Percentiles rank a stretch among this genome's conserved stretches.
phyloP scores from a whole-genome alignment of 1,140 invertebrate species.

The Drosophila chauvacae region DNA sequence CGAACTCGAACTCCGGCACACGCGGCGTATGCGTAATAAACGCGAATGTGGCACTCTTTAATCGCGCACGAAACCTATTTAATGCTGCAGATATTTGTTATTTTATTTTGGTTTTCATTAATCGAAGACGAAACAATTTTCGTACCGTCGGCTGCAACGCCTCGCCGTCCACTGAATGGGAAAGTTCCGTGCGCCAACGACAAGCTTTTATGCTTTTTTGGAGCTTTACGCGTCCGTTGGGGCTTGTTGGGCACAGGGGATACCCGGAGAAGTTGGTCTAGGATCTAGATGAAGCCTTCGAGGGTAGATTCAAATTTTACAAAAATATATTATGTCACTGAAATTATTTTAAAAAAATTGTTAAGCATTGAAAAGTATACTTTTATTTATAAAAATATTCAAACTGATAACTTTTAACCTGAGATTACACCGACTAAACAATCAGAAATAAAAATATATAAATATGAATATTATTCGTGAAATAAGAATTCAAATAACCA shows the following conservation, averaged over 20 bases:
- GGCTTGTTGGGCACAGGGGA: constrained; percentile 3
- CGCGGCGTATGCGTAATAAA: constrained; percentile 53
- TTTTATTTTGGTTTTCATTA: constrained; percentile 20
- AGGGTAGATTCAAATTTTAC: neutral
- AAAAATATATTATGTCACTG: neutral
- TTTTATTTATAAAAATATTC: neutral
- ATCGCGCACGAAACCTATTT: constrained; percentile 10
- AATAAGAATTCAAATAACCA: neutral
- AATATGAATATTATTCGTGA: too few species aligned
- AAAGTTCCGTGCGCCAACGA: constrained; percentile 2
- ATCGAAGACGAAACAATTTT: constrained; percentile 24
- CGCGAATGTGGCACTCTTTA: constrained; percentile 3
- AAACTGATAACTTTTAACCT: constrained; percentile 1
- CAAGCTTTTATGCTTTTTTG: constrained; percentile 48
- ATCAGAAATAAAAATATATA: neutral
- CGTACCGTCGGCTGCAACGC: constrained; percentile 42
- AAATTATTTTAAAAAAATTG: neutral
- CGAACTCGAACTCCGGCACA: constrained; percentile 21
- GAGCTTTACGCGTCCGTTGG: constrained; percentile 11
- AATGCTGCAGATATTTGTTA: constrained; percentile 31
- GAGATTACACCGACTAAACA: neutral
- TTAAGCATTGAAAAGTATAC: neutral
- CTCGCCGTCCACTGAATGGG: constrained; percentile 47
- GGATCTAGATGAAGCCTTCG: neutral
- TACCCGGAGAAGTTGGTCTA: constrained; percentile 6